Conservation (phyloP, 1,140 invertebrate species). For the Aphaenogaster ashmeadi region DNA sequence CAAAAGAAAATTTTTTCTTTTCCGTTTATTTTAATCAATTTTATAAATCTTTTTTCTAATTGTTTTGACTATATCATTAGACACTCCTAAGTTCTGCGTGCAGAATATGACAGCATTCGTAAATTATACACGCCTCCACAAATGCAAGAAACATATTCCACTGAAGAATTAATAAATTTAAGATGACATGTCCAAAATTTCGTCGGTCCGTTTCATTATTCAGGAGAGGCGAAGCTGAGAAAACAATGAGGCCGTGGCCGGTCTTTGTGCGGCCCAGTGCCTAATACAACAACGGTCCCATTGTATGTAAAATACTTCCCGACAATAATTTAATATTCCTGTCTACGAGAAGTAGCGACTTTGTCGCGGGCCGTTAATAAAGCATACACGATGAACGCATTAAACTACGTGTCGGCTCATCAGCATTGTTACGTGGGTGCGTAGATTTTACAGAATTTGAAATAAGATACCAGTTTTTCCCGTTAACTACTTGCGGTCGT, state of each 20-base stretch:
- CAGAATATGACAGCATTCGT: neutral
- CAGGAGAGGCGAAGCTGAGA: slow-evolving; percentile 30
- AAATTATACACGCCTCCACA: neutral
- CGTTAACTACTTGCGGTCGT: neutral
- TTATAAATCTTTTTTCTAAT: neutral
- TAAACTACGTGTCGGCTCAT: slow-evolving; percentile 27
- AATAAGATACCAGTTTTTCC: slow-evolving; percentile 21
- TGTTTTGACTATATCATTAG: neutral
- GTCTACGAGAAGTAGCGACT: slow-evolving; percentile 32
- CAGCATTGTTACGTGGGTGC: neutral
- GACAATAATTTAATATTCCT: slow-evolving; percentile 53
- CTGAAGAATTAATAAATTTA: slow-evolving; percentile 30
- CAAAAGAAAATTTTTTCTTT: neutral
- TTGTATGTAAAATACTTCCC: slow-evolving; percentile 57
- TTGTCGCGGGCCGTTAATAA: slow-evolving; percentile 26
- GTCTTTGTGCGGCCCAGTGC: slow-evolving; percentile 18
- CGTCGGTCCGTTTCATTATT: slow-evolving; percentile 16
- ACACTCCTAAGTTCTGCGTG: neutral
- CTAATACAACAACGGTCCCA: slow-evolving; percentile 29
- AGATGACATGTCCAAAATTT: slow-evolving; percentile 42
- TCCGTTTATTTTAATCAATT: neutral
- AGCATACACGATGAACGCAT: slow-evolving; percentile 27
- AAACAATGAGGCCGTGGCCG: slow-evolving; percentile 32
- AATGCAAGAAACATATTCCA: neutral
- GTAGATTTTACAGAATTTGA: slow-evolving; percentile 50